These are phyloP conservation scores for Sinonovacula constricta DNA, from an alignment of 1,140 invertebrate genomes.

Conservation along the genomic window DNA sequence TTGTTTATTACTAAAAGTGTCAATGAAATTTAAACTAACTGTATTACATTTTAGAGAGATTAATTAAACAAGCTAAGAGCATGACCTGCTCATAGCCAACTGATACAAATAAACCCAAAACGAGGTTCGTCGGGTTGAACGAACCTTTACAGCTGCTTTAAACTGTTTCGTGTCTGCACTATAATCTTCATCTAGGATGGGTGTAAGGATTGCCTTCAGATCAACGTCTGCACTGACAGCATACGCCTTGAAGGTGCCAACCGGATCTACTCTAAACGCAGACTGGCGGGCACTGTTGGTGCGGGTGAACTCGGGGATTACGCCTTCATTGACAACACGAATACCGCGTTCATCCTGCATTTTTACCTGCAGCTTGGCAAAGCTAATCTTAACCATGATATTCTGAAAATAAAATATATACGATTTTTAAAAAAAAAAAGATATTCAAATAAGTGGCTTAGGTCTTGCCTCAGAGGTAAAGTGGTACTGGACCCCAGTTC, in stretches of 20 bases:
- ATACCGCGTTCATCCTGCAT: constrained; percentile 56
- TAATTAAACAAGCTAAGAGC: neutral
- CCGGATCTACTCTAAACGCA: constrained; percentile 49
- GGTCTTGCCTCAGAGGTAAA: too few relatives aligned
- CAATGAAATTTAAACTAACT: neutral
- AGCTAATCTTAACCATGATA: constrained; percentile 64
- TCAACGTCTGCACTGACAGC: constrained; percentile 41
- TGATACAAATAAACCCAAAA: neutral
- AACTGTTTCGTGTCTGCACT: constrained; percentile 50
- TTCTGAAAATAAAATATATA: constrained; percentile 56
- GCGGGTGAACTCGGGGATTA: constrained; percentile 60
- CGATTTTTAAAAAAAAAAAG: too few relatives aligned
- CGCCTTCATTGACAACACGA: constrained; percentile 61
- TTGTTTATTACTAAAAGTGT: neutral
- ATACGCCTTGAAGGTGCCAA: constrained; percentile 57
- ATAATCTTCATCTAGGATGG: constrained; percentile 41
- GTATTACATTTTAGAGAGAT: neutral
- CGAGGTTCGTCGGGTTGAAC: neutral
- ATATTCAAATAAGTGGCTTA: too few relatives aligned
- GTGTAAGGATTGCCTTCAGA: constrained; percentile 49
- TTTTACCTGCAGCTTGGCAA: constrained; percentile 57
- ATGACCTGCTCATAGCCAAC: neutral
- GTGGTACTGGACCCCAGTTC: too few relatives aligned
- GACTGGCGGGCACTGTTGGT: constrained; percentile 57
- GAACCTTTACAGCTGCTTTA: constrained; percentile 57